A percentile compares a stretch with the other conserved stretches of the same genome.
Evolutionary conservation across 2,888 invertebrate species (phyloP).

Genomic region (Ischnura elegans): DNA sequence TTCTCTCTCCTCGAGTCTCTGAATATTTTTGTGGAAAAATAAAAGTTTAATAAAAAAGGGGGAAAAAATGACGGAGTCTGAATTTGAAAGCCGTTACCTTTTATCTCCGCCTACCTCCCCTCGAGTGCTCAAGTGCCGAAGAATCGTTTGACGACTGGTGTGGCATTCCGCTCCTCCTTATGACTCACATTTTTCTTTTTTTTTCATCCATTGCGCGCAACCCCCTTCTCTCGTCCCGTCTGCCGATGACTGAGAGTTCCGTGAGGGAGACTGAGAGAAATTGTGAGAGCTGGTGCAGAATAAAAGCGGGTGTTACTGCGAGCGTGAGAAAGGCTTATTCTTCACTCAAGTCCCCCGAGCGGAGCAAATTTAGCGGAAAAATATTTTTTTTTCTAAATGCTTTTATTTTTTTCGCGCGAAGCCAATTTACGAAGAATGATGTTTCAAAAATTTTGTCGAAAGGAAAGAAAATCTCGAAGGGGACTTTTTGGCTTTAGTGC

Average conservation of each 20-base stretch:
- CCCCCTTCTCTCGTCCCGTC: neutral
- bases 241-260: neutral
- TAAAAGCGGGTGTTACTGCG: neutral
- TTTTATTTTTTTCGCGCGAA: neutral
- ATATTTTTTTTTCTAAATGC: neutral
- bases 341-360: neutral
- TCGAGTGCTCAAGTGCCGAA: conserved; percentile 15
- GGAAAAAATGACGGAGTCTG: conserved; percentile 1
- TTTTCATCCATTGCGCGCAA: neutral
- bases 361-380: neutral
- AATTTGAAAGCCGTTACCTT: conserved; percentile 16
- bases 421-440: neutral
- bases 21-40: neutral
- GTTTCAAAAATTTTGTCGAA: neutral
- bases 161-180: neutral
- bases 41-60: too few species aligned
- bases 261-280: neutral
- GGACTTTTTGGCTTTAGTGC: neutral
- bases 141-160: conserved; percentile 31
- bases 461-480: neutral
- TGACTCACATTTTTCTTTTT: neutral
- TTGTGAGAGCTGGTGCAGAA: too few species aligned
- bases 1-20: neutral
- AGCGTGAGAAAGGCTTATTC: neutral
- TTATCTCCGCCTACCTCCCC: neutral